A percentile compares a stretch with the other conserved stretches of the same genome.
Conservation (phyloP, 30 jellyfish, hydroid and myxozoan genomes). For the Turritopsis dohrnii region DNA sequence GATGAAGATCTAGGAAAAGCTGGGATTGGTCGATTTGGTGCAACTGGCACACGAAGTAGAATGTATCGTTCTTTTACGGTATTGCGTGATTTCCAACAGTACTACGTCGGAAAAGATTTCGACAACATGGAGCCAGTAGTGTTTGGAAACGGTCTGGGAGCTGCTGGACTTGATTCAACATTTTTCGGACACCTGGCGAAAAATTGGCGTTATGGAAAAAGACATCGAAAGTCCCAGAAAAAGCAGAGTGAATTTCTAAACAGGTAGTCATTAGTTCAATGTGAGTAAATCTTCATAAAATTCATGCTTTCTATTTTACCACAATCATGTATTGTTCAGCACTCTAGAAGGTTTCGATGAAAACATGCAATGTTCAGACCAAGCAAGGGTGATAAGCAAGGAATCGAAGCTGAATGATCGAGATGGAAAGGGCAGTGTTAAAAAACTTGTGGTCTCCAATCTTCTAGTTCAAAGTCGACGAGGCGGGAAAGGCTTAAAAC, state of each 20-base stretch:
- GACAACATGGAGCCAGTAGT: conserved; percentile 37
- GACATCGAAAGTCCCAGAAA: background rate
- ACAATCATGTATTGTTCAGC: too few species aligned
- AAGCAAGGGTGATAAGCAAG: too few species aligned
- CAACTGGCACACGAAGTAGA: background rate
- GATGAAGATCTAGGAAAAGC: conserved; percentile 6
- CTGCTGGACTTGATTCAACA: conserved; percentile 81
- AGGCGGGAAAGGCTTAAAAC: conserved; percentile 34
- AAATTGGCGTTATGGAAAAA: conserved; percentile 60
- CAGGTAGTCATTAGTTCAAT: too few species aligned
- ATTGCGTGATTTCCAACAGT: conserved; percentile 34
- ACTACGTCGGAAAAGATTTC: conserved; percentile 23
- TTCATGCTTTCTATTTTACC: too few species aligned
- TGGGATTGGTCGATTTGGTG: background rate
- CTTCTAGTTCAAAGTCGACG: background rate
- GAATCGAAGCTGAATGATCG: background rate
- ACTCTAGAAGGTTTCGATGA: too few species aligned
- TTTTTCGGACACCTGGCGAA: conserved; percentile 75
- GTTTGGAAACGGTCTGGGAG: conserved; percentile 84
- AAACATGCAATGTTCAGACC: too few species aligned
- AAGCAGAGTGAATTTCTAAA: background rate
- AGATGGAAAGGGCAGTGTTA: background rate
- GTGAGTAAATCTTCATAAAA: too few species aligned
- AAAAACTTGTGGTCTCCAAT: conserved; percentile 18
- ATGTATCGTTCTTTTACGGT: conserved; percentile 28